Conservation (phyloP, 2,113 vertebrate species). For the Epinephelus moara region DNA sequence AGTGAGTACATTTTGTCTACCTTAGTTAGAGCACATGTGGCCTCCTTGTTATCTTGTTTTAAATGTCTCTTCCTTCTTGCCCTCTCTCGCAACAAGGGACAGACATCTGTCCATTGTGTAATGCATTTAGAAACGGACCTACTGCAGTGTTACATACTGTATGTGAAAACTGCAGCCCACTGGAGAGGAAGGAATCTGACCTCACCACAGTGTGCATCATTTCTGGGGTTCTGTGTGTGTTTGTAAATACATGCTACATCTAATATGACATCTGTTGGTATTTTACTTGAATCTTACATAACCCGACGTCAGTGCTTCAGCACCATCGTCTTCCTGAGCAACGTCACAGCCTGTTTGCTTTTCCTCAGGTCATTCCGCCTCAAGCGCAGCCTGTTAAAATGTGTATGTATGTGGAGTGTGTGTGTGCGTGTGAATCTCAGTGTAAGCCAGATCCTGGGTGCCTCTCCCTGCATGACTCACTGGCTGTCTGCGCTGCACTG, state of each 20-base stretch:
- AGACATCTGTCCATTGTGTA: slow-evolving; percentile 68
- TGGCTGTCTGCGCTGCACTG: slow-evolving; percentile 59
- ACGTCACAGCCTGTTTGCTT: not conserved
- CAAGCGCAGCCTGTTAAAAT: slow-evolving; percentile 7
- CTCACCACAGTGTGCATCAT: not conserved
- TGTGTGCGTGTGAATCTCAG: slow-evolving; percentile 19
- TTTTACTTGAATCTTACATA: slow-evolving; percentile 2
- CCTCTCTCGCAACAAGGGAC: slow-evolving; percentile 26
- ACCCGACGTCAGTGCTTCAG: not conserved
- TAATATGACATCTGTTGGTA: not conserved
- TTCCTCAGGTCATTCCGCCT: slow-evolving; percentile 26
- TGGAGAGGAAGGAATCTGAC: slow-evolving; percentile 33
- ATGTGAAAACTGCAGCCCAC: slow-evolving; percentile 15
- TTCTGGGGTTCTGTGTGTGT: slow-evolving; percentile 9
- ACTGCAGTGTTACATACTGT: slow-evolving; percentile 37
- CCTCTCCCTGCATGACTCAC: slow-evolving; percentile 80
- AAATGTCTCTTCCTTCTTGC: not conserved
- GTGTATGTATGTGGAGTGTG: slow-evolving; percentile 19
- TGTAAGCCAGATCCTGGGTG: slow-evolving; percentile 57
- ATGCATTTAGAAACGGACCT: slow-evolving; percentile 41
- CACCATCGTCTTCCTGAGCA: not conserved
- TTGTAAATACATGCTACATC: not conserved
- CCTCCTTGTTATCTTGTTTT: slow-evolving; percentile 3
- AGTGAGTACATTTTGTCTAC: not conserved
- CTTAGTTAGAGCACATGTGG: not conserved